Base-by-base conservation (phyloP, 2,113 vertebrate species). In the Lophius piscatorius region DNA sequence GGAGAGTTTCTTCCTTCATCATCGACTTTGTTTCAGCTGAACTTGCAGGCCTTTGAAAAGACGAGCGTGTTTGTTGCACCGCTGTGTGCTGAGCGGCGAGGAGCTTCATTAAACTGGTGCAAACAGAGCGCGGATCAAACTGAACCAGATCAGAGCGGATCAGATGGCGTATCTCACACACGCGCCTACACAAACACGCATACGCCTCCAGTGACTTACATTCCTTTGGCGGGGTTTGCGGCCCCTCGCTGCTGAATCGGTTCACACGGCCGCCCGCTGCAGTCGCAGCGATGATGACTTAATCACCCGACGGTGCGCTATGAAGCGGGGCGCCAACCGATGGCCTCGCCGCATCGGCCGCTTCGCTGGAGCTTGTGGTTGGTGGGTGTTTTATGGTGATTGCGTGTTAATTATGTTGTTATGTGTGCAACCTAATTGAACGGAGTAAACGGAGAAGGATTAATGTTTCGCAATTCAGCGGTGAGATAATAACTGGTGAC, bases 211-310 rank as follows among this genome's bases (percentile, higher is more conserved):
- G 23, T 84, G 83, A 85, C 59, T 84, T 76, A 84, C 33, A 18
- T 45, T 48, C 47, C 38, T 50, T 56, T 59, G 63, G 39, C 9
- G 5, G 58, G 63, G 63, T 39, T 45, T 56, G 42, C 58, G 55
- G 60, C 62, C n/a, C 67, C 47, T 51, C 42, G 47, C 74, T 70
- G 70, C 68, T 70, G 70, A 72, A 76, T 76, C 47, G 50, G 65
- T 56, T 52, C 49, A 23, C 50, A 71, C 77, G 26, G 80, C 73
- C 74, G 75, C 74, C 63, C 36, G 60, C 78, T 61, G 76, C 76
- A 75, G 81, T 78, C 69, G 78, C 49, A 23, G n/a, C 57, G 57
- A 68, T 28, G 42, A 78, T 78, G 61, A 78, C 70, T 72, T 60
- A 59, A 72, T 74, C 50, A 31, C 54, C 75, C 81, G 60, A 69